phyloP scores from a whole-genome alignment of 2,888 invertebrate species.

The Dichetophora obliterata region DNA sequence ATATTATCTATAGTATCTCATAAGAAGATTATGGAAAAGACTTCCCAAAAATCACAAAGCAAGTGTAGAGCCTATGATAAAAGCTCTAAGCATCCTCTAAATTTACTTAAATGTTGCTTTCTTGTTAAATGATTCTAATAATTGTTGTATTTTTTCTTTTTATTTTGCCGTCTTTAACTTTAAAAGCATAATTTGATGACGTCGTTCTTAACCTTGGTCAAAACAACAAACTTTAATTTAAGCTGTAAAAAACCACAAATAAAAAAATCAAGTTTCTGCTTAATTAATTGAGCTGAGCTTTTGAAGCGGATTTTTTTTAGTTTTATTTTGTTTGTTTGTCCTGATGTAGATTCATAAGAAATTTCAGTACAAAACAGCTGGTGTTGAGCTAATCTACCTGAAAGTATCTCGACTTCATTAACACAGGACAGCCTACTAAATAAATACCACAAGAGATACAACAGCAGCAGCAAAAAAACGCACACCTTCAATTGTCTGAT shows the following conservation, averaged over 20 bases:
- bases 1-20: too few relatives aligned
- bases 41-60: too few relatives aligned
- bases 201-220: conserved; percentile 29
- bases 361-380: background rate
- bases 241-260: background rate
- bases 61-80: too few relatives aligned
- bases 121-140: background rate
- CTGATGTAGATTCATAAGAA: background rate
- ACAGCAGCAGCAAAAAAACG: background rate
- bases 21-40: too few relatives aligned
- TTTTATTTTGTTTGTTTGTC: background rate
- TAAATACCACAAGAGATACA: background rate
- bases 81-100: background rate
- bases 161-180: background rate
- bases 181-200: background rate
- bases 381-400: background rate
- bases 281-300: background rate
- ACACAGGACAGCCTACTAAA: background rate
- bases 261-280: background rate
- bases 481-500: background rate
- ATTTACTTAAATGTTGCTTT: background rate
- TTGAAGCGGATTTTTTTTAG: background rate
- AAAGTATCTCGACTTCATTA: background rate
- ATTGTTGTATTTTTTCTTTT: background rate
- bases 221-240: background rate